Percentiles rank a stretch among this genome's conserved stretches.
These are phyloP conservation scores for Galerucella pusilla DNA, from an alignment of 2,888 invertebrate genomes.

Conservation along the genomic window DNA sequence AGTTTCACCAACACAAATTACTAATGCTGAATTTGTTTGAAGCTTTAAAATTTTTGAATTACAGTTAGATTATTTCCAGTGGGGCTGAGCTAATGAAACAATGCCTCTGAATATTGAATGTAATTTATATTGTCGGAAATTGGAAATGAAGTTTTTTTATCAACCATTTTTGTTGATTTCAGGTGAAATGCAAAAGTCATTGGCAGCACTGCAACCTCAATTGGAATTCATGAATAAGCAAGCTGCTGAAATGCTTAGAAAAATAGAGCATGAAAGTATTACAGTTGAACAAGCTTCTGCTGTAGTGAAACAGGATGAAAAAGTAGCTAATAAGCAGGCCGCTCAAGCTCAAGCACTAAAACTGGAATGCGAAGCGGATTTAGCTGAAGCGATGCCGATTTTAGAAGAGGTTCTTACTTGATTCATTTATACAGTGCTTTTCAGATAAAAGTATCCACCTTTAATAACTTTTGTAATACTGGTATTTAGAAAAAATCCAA, in stretches of 20 bases:
- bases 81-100: too few relatives aligned
- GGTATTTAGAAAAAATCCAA: too few relatives aligned
- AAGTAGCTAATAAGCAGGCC: slow-evolving; percentile 88
- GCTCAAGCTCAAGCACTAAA: slow-evolving; percentile 85
- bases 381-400: slow-evolving; percentile 88
- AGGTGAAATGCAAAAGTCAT: slow-evolving; percentile 78
- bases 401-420: slow-evolving; percentile 70
- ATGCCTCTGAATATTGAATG: too few relatives aligned
- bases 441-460: too few relatives aligned
- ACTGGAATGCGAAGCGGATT: slow-evolving; percentile 91
- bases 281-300: slow-evolving; percentile 83
- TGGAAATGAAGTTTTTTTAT: too few relatives aligned
- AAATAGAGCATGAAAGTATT: slow-evolving; percentile 80
- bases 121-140: too few relatives aligned
- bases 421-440: too few relatives aligned
- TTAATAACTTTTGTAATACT: too few relatives aligned
- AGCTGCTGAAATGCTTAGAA: slow-evolving; percentile 79
- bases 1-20: too few relatives aligned
- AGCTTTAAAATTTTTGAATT: too few relatives aligned
- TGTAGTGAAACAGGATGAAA: slow-evolving; percentile 87
- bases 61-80: too few relatives aligned
- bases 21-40: too few relatives aligned
- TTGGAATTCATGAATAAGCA: slow-evolving; percentile 78
- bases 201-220: slow-evolving; percentile 80
- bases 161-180: background rate